These are phyloP conservation scores for Syngnathus floridae DNA, from an alignment of 2,113 vertebrate genomes.

Conservation along the genomic window DNA sequence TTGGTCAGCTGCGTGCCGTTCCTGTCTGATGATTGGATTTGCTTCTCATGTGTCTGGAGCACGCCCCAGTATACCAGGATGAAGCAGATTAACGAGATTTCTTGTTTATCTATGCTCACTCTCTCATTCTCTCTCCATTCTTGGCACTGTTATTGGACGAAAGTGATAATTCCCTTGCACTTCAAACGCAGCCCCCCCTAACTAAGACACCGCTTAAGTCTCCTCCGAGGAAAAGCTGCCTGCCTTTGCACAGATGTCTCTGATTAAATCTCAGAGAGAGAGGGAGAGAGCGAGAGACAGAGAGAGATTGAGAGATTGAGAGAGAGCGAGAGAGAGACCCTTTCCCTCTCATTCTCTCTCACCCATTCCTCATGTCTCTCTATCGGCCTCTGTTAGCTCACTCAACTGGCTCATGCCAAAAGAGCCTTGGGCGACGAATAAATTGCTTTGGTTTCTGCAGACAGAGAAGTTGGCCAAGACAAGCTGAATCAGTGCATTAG, in stretches of 20 bases:
- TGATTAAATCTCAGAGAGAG: conserved; percentile 89
- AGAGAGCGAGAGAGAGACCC: conserved; percentile 2
- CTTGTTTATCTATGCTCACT: conserved; percentile 59
- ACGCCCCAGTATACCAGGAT: conserved; percentile 53
- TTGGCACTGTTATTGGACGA: conserved; percentile 81
- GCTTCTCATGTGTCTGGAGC: conserved; percentile 59
- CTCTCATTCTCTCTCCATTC: conserved; percentile 47
- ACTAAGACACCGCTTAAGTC: conserved; percentile 80
- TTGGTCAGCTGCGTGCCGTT: conserved; percentile 68
- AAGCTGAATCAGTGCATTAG: conserved; percentile 98
- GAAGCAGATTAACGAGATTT: conserved; percentile 67
- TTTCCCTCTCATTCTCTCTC: conserved; percentile 22
- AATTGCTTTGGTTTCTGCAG: conserved; percentile 99
- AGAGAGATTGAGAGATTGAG: conserved; percentile 60
- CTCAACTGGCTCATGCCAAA: conserved; percentile 94
- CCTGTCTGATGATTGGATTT: conserved; percentile 66
- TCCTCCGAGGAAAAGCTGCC: conserved; percentile 78
- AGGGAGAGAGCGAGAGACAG: conserved; percentile 34
- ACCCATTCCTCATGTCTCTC: conserved; percentile 48
- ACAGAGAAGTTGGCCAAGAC: conserved; percentile 97
- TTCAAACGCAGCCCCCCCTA: conserved; percentile 80
- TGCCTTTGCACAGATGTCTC: conserved; percentile 94
- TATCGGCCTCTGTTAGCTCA: conserved; percentile 65
- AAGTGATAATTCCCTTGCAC: conserved; percentile 83
- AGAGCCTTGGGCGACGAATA: conserved; percentile 95